Conservation (phyloP, 2,797 vertebrate genomes). For the Scarus forsteni region DNA sequence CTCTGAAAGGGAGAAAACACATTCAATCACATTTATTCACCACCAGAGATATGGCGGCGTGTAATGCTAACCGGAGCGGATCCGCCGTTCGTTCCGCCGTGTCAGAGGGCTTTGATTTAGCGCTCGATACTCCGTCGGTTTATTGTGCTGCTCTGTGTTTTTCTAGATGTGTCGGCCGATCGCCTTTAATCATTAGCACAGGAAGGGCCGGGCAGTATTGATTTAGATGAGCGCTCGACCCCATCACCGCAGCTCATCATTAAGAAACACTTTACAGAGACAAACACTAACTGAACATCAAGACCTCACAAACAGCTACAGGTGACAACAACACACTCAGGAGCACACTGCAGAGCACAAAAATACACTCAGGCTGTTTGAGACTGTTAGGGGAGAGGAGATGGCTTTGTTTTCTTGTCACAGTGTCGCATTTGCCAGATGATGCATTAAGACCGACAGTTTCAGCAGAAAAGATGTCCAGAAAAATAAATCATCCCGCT, state of each 20-base stretch:
- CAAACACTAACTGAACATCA: slow-evolving; percentile 13
- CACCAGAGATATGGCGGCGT: slow-evolving; percentile 37
- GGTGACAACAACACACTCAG: slow-evolving; percentile 3
- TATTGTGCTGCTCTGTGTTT: slow-evolving; percentile 41
- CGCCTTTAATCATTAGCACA: slow-evolving; percentile 53
- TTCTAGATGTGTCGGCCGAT: slow-evolving; percentile 35
- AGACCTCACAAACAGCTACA: slow-evolving; percentile 14
- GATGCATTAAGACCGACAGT: too few relatives aligned
- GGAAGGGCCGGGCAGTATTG: slow-evolving; percentile 30
- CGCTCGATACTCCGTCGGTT: slow-evolving; percentile 51
- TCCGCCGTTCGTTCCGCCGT: slow-evolving; percentile 19
- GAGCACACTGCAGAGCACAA: neutral
- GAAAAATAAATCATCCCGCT: too few relatives aligned
- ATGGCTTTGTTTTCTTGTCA: too few relatives aligned
- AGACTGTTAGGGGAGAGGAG: too few relatives aligned
- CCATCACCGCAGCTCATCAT: slow-evolving; percentile 40
- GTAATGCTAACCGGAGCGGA: slow-evolving; percentile 45
- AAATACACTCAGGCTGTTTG: neutral
- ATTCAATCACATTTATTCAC: slow-evolving; percentile 61
- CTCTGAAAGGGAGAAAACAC: slow-evolving; percentile 59
- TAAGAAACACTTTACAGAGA: slow-evolving; percentile 43
- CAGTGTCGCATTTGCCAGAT: too few relatives aligned
- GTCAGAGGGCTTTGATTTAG: slow-evolving; percentile 56
- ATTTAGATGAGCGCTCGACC: slow-evolving; percentile 42
- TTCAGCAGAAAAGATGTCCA: too few relatives aligned